Evolutionary conservation across 1,140 invertebrate species (phyloP), one percentile per base, ranked within the genome.

Genomic region (Sarcophaga bullata): DNA sequence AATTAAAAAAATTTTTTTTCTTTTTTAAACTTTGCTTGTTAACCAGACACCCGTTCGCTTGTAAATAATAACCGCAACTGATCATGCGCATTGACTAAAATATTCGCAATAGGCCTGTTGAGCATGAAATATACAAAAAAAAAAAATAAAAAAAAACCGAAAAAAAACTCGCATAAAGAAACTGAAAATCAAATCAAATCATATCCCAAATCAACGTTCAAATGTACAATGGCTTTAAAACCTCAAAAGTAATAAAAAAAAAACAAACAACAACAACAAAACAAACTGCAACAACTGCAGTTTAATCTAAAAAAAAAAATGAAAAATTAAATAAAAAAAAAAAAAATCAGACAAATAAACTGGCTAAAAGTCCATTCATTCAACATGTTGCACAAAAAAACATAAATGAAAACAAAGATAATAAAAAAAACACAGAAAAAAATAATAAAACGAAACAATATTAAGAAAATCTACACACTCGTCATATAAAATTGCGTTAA

Each of bases 51-150:
- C 88, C 87, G 88, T 84, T 85, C 85, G 84, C 84, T 89, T 89
- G 88, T 88, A 89, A 89, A 88, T 89, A 88, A 89, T 89, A 89
- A 87, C 87, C 87, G 87, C 87, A 86, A 89, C 88, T 89, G 88
- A 88, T 88, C 87, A 88, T 82, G 73, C 73, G 73, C 75, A 78
- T 50, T 78, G 75, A 48, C 48, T 52, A 50, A 49, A 78, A 50
- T 11, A 78, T 48, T 80, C 48, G 46, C 52, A 80, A 68, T 68
- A 62, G 80, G 80, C 52, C 80, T 58, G 17, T 37, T 76, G 73
- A 47, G 46, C 46, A 76, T 50, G 15, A 17, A 19, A 19, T 11
- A 48, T 47, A 50, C n/a, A 25, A 48, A 47, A 76, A 76, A 48
- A 11, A 13, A 37, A 73, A 46, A n/a, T n/a, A n/a, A 73, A 76